phyloP scores from a whole-genome alignment of 64 coral and sea anemone genomes.

The Catalaphyllia jardinei region DNA sequence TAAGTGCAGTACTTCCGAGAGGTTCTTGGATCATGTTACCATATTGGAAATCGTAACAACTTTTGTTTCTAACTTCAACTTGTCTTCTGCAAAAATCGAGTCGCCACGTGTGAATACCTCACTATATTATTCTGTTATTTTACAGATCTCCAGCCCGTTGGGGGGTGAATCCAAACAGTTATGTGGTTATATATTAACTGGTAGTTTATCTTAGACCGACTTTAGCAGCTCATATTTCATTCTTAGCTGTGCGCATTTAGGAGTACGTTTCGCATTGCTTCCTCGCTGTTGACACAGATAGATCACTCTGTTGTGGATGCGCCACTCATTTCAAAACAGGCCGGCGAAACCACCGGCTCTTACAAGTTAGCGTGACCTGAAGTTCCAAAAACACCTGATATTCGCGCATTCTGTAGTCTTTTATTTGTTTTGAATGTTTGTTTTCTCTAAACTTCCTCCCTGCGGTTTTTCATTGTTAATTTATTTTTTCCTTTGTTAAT shows the following conservation, averaged over 20 bases:
- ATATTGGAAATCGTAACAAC: no score
- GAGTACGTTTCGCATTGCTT: not conserved
- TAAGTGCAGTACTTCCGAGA: constrained; percentile 8
- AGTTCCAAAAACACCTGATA: constrained; percentile 18
- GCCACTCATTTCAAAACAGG: not conserved
- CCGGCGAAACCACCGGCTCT: not conserved
- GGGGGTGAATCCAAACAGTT: no score
- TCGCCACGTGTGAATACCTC: not conserved
- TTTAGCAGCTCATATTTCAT: not conserved
- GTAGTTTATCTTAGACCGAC: not conserved
- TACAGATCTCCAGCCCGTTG: no score
- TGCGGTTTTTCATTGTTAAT: constrained; percentile 35
- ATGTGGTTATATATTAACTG: not conserved
- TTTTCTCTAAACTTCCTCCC: constrained; percentile 47
- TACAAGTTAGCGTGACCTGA: not conserved
- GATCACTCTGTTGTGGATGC: not conserved
- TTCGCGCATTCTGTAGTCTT: not conserved
- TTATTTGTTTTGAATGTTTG: constrained; percentile 41
- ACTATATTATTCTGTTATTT: no score
- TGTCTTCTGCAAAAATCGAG: not conserved
- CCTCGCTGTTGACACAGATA: not conserved
- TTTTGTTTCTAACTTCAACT: not conserved
- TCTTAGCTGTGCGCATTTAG: not conserved
- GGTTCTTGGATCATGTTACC: not conserved
- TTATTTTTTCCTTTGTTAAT: constrained; percentile 32